A percentile compares a stretch with the other conserved stretches of the same genome.
phyloP scores from a whole-genome alignment of 2,797 vertebrate species.

The Parotocinclus haroldoi region DNA sequence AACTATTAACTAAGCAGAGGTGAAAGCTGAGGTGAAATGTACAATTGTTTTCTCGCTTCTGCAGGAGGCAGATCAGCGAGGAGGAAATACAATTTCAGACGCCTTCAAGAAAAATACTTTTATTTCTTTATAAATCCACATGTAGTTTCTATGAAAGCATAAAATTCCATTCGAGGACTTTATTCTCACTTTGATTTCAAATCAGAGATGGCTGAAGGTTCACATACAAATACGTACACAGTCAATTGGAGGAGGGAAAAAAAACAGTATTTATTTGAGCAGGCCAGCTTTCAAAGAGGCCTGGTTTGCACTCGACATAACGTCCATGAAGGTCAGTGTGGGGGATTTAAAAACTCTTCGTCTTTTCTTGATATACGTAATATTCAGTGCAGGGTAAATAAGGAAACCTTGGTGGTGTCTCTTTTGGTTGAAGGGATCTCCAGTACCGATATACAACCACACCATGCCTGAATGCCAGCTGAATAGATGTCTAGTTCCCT shows the following conservation, averaged over 20 bases:
- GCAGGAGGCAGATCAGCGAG: too few relatives aligned
- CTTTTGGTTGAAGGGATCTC: slow-evolving; percentile 30
- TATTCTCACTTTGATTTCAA: slow-evolving; percentile 46
- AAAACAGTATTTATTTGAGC: slow-evolving; percentile 37
- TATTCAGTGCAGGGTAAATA: slow-evolving; percentile 31
- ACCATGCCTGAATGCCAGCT: slow-evolving; percentile 43
- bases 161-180: slow-evolving; percentile 51
- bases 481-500: slow-evolving; percentile 32
- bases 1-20: too few relatives aligned
- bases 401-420: slow-evolving; percentile 26
- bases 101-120: slow-evolving; percentile 57
- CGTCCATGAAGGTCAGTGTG: slow-evolving; percentile 26
- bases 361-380: slow-evolving; percentile 24
- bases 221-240: slow-evolving; percentile 58
- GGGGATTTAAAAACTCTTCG: slow-evolving; percentile 16
- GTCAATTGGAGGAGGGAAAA: slow-evolving; percentile 34
- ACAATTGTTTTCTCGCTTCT: too few relatives aligned
- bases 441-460: slow-evolving; percentile 21
- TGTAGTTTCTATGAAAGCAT: slow-evolving; percentile 59
- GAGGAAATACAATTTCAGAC: slow-evolving; percentile 23
- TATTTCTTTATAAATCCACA: slow-evolving; percentile 61
- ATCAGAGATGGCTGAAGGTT: slow-evolving; percentile 53
- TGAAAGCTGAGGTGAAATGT: too few relatives aligned
- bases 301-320: slow-evolving; percentile 22
- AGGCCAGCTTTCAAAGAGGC: slow-evolving; percentile 24